phyloP scores from a whole-genome alignment of 2,113 vertebrate genomes.

The Phrynosoma blainvillii region DNA sequence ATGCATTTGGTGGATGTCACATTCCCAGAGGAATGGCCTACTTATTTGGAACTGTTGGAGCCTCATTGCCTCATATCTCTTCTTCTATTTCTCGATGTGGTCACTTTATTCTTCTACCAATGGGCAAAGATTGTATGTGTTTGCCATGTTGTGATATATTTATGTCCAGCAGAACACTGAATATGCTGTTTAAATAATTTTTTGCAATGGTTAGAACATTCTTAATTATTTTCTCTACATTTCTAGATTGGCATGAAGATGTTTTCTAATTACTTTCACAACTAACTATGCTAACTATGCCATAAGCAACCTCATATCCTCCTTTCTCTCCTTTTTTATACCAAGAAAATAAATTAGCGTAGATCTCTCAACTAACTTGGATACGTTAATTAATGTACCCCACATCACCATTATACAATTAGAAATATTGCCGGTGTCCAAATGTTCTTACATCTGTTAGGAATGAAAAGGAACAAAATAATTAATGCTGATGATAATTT shows the following conservation, averaged over 20 bases:
- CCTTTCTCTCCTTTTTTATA: background rate
- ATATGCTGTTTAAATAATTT: constrained; percentile 16
- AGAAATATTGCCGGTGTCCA: constrained; percentile 65
- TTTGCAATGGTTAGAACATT: constrained; percentile 18
- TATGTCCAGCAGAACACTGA: constrained; percentile 24
- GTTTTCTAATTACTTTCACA: constrained; percentile 34
- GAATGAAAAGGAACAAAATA: constrained; percentile 64
- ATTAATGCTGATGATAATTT: constrained; percentile 70
- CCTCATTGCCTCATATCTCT: background rate
- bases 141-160: constrained; percentile 22
- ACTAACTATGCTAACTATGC: background rate
- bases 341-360: constrained; percentile 63
- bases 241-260: background rate
- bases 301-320: constrained; percentile 22
- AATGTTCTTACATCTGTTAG: constrained; percentile 68
- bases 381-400: constrained; percentile 67
- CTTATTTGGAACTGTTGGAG: background rate
- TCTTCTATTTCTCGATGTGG: background rate
- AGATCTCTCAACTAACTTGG: constrained; percentile 42
- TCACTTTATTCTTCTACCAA: constrained; percentile 10
- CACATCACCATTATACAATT: constrained; percentile 44
- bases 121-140: constrained; percentile 29
- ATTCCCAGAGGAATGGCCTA: background rate
- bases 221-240: constrained; percentile 27
- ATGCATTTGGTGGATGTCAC: background rate